These are phyloP conservation scores for Zosterops pallidus DNA, from an alignment of 2,113 vertebrate species.

Conservation along the genomic window DNA sequence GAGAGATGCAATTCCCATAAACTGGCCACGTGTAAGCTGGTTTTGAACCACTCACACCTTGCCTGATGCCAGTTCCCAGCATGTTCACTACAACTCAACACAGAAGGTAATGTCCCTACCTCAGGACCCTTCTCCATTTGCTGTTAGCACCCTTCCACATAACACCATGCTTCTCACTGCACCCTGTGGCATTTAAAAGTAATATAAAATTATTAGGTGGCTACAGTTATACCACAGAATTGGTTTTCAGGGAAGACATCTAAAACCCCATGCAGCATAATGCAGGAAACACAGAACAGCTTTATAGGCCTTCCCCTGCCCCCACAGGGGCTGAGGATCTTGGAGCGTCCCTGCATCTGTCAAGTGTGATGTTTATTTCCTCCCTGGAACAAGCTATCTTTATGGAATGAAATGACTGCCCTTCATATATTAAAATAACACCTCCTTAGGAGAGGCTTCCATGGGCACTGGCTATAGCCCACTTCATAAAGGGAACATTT, in stretches of 20 bases:
- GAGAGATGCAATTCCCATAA: neutral
- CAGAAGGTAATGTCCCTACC: neutral
- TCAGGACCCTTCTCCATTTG: neutral
- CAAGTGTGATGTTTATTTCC: conserved; percentile 69
- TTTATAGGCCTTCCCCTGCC: conserved; percentile 32
- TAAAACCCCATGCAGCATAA: conserved; percentile 3
- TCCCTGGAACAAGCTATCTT: conserved; percentile 74
- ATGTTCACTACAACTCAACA: neutral
- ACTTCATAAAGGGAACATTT: conserved; percentile 74
- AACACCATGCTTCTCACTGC: neutral
- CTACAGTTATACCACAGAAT: conserved; percentile 28
- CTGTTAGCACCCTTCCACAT: neutral
- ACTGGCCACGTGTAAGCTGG: neutral
- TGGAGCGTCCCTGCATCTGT: conserved; percentile 69
- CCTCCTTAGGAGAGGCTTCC: conserved; percentile 73
- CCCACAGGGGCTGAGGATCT: conserved; percentile 53
- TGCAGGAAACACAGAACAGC: conserved; percentile 48
- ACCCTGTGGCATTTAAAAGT: neutral
- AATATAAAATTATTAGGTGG: conserved; percentile 61
- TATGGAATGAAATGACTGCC: conserved; percentile 74
- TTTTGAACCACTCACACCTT: neutral
- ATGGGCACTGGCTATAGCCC: conserved; percentile 34
- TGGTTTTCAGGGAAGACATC: conserved; percentile 43
- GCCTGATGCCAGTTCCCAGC: neutral
- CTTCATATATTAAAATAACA: conserved; percentile 80